Evolutionary conservation across 2,797 vertebrate genomes (phyloP).

Genomic region (Falco concolor): DNA sequence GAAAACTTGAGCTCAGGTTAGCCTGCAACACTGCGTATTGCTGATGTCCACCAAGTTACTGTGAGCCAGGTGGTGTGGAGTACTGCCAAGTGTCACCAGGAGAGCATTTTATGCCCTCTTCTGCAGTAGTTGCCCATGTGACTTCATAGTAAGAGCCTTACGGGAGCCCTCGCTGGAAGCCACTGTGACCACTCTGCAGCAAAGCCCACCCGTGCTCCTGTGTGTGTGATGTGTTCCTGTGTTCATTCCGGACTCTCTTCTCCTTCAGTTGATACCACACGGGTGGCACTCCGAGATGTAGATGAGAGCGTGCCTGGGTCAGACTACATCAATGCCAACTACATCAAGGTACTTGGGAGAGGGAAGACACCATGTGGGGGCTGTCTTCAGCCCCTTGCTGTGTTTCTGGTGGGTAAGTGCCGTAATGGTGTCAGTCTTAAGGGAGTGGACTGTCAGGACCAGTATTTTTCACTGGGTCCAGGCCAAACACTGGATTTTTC

Average conservation of each 20-base stretch:
- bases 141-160: not conserved
- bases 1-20: not conserved
- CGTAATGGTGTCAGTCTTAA: too few species aligned
- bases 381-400: not conserved
- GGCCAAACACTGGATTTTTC: not conserved
- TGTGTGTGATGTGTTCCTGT: rapidly evolving
- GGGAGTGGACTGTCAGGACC: not conserved
- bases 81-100: not conserved
- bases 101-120: not conserved
- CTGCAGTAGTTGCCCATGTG: not conserved
- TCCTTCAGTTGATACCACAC: slow-evolving; percentile 80
- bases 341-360: slow-evolving; percentile 79
- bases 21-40: rapidly evolving
- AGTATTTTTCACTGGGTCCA: not conserved
- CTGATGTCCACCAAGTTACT: not conserved
- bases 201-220: not conserved
- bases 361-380: rapidly evolving
- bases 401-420: not conserved
- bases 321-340: slow-evolving; percentile 90
- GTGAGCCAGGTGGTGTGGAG: not conserved
- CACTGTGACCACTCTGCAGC: not conserved
- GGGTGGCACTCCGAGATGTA: slow-evolving; percentile 77
- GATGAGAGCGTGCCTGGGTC: slow-evolving; percentile 78
- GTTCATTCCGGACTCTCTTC: not conserved
- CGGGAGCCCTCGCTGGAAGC: not conserved